Conservation (phyloP, 2,888 invertebrate species). For the Agrotis ipsilon region DNA sequence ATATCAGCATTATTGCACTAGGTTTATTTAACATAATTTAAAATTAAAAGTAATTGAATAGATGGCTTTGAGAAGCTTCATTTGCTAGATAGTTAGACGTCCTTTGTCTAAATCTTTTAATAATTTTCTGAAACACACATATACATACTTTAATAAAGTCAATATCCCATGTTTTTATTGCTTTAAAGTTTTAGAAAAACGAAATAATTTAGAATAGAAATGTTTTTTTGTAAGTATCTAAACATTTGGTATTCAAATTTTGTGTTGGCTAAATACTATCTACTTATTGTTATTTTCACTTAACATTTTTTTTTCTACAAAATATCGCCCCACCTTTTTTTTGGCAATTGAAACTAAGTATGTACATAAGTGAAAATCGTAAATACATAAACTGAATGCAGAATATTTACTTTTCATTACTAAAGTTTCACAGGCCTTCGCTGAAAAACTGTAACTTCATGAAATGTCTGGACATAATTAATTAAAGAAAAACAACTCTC, state of each 20-base stretch:
- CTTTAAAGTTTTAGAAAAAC: too few relatives aligned
- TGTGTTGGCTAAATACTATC: constrained; percentile 8
- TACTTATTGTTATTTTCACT: neutral
- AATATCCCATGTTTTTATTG: too few relatives aligned
- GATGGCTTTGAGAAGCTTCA: constrained; percentile 5
- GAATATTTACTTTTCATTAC: neutral
- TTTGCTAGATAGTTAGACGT: neutral
- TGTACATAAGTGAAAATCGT: too few relatives aligned
- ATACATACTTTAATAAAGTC: too few relatives aligned
- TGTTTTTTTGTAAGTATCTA: too few relatives aligned
- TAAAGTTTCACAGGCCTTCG: neutral
- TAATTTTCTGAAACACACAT: too few relatives aligned
- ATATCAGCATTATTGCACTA: neutral
- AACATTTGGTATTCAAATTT: neutral
- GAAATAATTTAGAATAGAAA: too few relatives aligned
- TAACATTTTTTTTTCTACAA: neutral
- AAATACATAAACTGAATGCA: neutral
- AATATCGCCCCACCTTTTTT: too few relatives aligned
- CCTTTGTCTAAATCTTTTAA: too few relatives aligned
- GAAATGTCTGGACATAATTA: neutral
- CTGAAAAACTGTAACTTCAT: constrained; percentile 7
- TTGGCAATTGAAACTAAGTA: too few relatives aligned
- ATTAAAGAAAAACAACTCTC: constrained; percentile 6
- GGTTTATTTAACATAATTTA: neutral
- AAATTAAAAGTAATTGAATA: neutral